These are phyloP conservation scores for Neoniphon sammara DNA, from an alignment of 2,797 vertebrate genomes.

Conservation along the genomic window DNA sequence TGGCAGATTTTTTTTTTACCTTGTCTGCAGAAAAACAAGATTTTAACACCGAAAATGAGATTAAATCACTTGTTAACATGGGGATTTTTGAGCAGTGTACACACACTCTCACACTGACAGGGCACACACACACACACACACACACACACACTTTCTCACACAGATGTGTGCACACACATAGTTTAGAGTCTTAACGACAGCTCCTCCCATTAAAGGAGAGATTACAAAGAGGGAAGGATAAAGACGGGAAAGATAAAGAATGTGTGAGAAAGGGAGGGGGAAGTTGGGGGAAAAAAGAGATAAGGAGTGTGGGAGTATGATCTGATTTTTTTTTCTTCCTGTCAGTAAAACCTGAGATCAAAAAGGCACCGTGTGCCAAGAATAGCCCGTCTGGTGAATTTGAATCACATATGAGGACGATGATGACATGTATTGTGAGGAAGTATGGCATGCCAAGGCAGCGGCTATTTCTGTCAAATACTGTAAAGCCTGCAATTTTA, in stretches of 20 bases:
- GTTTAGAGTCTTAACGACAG: conserved; percentile 4
- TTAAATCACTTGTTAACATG: too few species aligned
- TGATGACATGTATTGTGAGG: neutral
- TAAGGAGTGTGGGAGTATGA: conserved; percentile 10
- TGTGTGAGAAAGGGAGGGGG: neutral
- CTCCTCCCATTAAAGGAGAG: conserved; percentile 16
- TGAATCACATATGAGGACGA: neutral
- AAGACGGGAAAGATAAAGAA: neutral
- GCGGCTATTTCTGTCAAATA: conserved; percentile 11
- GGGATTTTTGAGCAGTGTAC: too few species aligned
- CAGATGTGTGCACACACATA: neutral
- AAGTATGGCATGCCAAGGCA: conserved; percentile 26
- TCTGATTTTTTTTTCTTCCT: neutral
- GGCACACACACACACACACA: conserved; percentile 1
- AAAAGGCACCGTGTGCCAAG: too few species aligned
- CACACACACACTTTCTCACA: neutral
- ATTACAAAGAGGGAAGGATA: conserved; percentile 31
- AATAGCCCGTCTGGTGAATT: neutral
- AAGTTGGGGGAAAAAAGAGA: neutral
- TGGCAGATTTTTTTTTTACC: too few species aligned
- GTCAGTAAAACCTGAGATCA: too few species aligned
- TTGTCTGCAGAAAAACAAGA: too few species aligned
- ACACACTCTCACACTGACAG: neutral
- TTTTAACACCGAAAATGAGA: too few species aligned
- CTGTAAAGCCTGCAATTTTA: conserved; percentile 51